Evolutionary conservation across 2,888 invertebrate species (phyloP).

Genomic region (Temnothorax ravouxi): DNA sequence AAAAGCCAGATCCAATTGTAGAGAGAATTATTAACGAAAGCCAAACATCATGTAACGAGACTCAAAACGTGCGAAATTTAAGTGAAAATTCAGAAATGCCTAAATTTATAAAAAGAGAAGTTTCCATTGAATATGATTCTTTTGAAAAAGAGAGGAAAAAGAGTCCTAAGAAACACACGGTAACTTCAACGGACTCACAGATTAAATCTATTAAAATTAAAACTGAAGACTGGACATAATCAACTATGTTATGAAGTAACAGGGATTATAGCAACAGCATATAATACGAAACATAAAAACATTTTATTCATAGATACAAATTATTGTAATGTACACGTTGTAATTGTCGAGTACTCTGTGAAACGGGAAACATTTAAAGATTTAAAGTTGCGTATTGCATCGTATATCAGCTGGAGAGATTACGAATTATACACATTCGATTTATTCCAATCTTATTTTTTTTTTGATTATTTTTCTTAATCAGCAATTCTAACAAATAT

Average conservation of each 20-base stretch:
- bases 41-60: not conserved
- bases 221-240: conserved; percentile 31
- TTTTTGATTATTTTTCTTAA: not conserved
- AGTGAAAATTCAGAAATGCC: not conserved
- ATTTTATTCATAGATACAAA: conserved; percentile 56
- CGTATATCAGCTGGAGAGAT: not conserved
- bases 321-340: conserved; percentile 46
- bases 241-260: not conserved
- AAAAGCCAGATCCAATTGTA: conserved; percentile 18
- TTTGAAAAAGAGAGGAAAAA: conserved; percentile 20
- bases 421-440: not conserved
- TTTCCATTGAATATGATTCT: not conserved
- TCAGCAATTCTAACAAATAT: conserved; percentile 16
- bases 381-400: conserved; percentile 10
- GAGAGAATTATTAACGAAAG: not conserved
- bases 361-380: not conserved
- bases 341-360: conserved; percentile 42
- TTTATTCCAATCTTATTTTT: not conserved
- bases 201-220: conserved; percentile 48
- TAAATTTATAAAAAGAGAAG: not conserved
- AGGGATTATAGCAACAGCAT: not conserved
- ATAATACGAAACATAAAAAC: conserved; percentile 59
- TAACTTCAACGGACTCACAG: not conserved
- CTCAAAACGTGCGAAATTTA: not conserved
- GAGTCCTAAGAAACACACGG: not conserved